A percentile compares a stretch with the other conserved stretches of the same genome.
phyloP scores from a whole-genome alignment of 2,888 invertebrate species.

The Carcina quercana region DNA sequence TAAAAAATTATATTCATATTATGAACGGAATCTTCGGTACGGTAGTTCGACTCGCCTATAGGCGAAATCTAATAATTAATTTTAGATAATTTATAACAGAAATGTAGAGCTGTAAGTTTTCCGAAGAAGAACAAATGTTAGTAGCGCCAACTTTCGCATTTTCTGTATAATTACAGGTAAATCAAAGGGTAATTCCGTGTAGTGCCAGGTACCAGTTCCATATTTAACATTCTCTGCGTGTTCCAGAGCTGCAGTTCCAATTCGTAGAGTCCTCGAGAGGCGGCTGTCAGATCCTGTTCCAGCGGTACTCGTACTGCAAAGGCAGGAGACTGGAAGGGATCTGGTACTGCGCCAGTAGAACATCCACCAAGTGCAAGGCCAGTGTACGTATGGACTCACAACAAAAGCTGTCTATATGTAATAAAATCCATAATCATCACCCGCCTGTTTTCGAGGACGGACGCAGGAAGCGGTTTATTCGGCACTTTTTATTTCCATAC shows the following conservation, averaged over 20 bases:
- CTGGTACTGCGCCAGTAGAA: slow-evolving; percentile 5
- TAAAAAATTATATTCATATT: no score
- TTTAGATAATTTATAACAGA: no score
- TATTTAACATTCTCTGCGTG: not conserved
- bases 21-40: no score
- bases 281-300: not conserved
- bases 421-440: not conserved
- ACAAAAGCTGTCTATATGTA: not conserved
- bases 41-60: no score
- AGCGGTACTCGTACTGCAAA: slow-evolving; percentile 2
- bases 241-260: not conserved
- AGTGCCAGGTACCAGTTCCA: not conserved
- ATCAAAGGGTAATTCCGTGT: no score
- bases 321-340: slow-evolving; percentile 1
- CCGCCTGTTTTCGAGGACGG: not conserved
- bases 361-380: slow-evolving; percentile 2
- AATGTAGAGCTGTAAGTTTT: no score
- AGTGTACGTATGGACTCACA: not conserved
- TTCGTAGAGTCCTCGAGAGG: slow-evolving; percentile 1
- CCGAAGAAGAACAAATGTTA: no score
- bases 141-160: no score
- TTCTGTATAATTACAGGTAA: no score
- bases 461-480: no score
- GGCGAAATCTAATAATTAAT: no score
- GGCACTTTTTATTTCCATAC: no score